Percentiles rank a stretch among this genome's conserved stretches.
These are phyloP conservation scores for Pentalonia nigronervosa DNA, from an alignment of 1,140 invertebrate species.

Conservation along the genomic window DNA sequence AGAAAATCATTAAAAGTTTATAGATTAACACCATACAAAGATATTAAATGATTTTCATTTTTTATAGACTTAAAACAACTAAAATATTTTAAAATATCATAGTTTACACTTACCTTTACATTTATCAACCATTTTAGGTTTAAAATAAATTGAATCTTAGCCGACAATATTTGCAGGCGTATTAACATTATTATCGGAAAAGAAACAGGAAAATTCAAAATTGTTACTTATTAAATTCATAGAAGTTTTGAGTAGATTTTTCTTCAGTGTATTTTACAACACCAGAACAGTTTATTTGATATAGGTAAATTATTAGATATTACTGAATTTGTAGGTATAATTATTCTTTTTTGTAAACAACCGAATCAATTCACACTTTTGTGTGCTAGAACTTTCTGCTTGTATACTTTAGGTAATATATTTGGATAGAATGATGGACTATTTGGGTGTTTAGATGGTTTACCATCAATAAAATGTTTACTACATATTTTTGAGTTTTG, in stretches of 20 bases:
- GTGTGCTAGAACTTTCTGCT: not conserved
- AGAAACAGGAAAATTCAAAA: not conserved
- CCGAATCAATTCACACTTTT: not conserved
- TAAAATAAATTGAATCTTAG: not conserved
- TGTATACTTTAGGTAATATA: conserved; percentile 9
- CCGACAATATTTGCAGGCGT: not conserved
- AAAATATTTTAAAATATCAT: no score
- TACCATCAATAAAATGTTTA: not conserved
- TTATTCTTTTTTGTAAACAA: not conserved
- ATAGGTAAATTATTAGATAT: not conserved
- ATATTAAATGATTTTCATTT: no score
- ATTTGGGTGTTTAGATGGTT: not conserved
- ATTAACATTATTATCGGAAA: not conserved
- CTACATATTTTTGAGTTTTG: not conserved
- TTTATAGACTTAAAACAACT: no score
- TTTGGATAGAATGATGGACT: conserved; percentile 3
- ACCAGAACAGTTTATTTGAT: not conserved
- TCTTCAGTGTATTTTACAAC: not conserved
- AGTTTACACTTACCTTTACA: not conserved
- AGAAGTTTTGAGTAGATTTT: conserved; percentile 19
- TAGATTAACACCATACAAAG: no score
- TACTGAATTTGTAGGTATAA: not conserved
- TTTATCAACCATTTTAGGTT: conserved; percentile 19
- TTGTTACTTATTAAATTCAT: not conserved
- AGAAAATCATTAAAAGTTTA: no score